Conservation (phyloP, 2,888 invertebrate genomes). For the Cotesia congregata region DNA sequence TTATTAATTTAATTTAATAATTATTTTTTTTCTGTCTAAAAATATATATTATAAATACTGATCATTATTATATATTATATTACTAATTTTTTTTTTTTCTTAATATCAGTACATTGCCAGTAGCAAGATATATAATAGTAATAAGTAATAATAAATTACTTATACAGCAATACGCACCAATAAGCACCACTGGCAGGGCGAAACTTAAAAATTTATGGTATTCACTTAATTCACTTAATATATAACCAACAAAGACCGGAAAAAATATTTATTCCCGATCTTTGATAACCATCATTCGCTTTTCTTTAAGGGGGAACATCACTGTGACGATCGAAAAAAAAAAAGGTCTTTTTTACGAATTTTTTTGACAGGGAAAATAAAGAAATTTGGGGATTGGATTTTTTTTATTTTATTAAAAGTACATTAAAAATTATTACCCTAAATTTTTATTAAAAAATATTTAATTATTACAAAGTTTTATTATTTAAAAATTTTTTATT, state of each 20-base stretch:
- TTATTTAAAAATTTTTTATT: no score
- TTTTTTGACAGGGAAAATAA: no score
- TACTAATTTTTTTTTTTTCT: constrained; percentile 4
- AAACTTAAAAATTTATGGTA: neutral
- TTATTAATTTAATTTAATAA: constrained; percentile 22
- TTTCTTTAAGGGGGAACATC: no score
- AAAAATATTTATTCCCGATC: constrained; percentile 17
- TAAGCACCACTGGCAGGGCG: constrained; percentile 52
- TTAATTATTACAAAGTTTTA: no score
- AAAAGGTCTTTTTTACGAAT: no score
- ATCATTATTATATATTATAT: constrained; percentile 40
- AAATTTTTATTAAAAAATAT: no score
- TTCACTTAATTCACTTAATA: constrained; percentile 10
- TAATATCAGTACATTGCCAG: constrained; percentile 51
- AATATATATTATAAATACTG: constrained; percentile 55
- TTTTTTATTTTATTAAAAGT: no score
- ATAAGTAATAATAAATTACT: constrained; percentile 10
- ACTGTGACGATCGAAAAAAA: no score
- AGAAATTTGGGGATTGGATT: no score
- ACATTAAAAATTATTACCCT: no score
- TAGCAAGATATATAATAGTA: constrained; percentile 46
- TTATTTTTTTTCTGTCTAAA: constrained; percentile 50
- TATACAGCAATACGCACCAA: constrained; percentile 49
- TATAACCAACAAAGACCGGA: constrained; percentile 5
- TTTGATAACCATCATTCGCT: no score